Percentiles rank a stretch among this genome's conserved stretches.
These are phyloP conservation scores for Cloeon dipterum DNA, from an alignment of 2,888 invertebrate genomes.

Conservation along the genomic window DNA sequence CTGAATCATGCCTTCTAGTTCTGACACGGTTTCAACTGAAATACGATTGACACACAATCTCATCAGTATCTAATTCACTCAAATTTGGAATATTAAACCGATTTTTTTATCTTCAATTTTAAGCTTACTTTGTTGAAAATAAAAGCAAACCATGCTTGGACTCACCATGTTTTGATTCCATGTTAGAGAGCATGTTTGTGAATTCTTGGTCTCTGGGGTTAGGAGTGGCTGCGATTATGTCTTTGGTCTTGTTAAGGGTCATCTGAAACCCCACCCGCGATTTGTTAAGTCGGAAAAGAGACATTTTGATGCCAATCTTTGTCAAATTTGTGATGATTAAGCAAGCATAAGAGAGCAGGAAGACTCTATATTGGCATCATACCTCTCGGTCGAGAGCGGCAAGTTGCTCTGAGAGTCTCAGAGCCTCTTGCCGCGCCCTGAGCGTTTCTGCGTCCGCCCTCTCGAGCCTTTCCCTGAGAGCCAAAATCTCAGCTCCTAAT, in stretches of 20 bases:
- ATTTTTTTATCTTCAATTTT: not conserved
- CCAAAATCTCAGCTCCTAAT: slow-evolving; percentile 47
- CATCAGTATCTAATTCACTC: not conserved
- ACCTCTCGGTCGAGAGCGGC: slow-evolving; percentile 64
- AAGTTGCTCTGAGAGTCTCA: slow-evolving; percentile 54
- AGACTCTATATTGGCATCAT: slow-evolving; percentile 5
- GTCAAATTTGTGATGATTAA: not conserved
- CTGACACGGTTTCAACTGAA: slow-evolving; percentile 72
- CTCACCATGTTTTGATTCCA: slow-evolving; percentile 70
- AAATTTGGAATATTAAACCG: too few species aligned
- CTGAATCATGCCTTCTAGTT: slow-evolving; percentile 73
- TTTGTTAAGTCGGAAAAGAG: not conserved
- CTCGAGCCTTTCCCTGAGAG: slow-evolving; percentile 50
- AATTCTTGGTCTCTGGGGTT: slow-evolving; percentile 38
- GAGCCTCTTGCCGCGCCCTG: slow-evolving; percentile 55
- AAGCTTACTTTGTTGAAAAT: not conserved
- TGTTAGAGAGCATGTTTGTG: slow-evolving; percentile 46
- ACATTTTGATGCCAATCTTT: not conserved
- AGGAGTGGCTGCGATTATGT: slow-evolving; percentile 12
- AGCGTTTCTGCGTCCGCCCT: slow-evolving; percentile 59
- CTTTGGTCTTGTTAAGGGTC: slow-evolving; percentile 16
- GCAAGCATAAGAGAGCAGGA: not conserved
- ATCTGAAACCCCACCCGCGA: slow-evolving; percentile 12
- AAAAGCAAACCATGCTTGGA: slow-evolving; percentile 7
- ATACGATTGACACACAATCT: slow-evolving; percentile 10